These are phyloP conservation scores for Gortyna flavago DNA, from an alignment of 2,888 invertebrate genomes.

Conservation along the genomic window DNA sequence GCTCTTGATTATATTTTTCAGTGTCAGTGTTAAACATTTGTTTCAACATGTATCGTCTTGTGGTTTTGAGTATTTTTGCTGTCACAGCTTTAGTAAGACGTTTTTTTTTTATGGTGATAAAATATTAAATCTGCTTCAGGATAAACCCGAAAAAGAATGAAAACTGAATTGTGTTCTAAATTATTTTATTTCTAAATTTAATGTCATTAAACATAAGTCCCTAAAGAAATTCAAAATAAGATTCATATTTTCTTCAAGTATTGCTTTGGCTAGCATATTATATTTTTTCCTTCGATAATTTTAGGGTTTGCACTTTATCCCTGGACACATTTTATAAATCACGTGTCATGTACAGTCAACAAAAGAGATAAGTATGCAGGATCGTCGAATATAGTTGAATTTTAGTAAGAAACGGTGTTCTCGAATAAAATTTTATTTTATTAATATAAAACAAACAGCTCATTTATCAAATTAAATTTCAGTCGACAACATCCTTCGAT, in stretches of 20 bases:
- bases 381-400: too few species aligned
- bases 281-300: neutral
- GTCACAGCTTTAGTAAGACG: conserved; percentile 43
- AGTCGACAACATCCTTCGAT: too few species aligned
- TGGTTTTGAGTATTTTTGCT: conserved; percentile 36
- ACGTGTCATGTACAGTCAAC: neutral
- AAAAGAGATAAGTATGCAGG: too few species aligned
- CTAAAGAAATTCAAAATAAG: neutral
- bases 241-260: neutral
- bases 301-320: neutral
- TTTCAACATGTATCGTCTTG: conserved; percentile 59
- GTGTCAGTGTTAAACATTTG: conserved; percentile 23
- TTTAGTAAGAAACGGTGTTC: too few species aligned
- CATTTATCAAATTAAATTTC: too few species aligned
- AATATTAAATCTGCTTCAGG: too few species aligned
- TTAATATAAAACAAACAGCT: too few species aligned
- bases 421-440: too few species aligned
- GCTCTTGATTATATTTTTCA: conserved; percentile 20
- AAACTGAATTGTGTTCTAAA: neutral
- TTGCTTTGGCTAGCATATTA: neutral
- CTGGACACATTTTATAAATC: neutral
- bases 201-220: too few species aligned
- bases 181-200: neutral
- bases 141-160: neutral
- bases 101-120: neutral